Percentiles rank a stretch among this genome's conserved stretches.
Conservation (phyloP, 2,113 vertebrate genomes). For the Elephas maximus region DNA sequence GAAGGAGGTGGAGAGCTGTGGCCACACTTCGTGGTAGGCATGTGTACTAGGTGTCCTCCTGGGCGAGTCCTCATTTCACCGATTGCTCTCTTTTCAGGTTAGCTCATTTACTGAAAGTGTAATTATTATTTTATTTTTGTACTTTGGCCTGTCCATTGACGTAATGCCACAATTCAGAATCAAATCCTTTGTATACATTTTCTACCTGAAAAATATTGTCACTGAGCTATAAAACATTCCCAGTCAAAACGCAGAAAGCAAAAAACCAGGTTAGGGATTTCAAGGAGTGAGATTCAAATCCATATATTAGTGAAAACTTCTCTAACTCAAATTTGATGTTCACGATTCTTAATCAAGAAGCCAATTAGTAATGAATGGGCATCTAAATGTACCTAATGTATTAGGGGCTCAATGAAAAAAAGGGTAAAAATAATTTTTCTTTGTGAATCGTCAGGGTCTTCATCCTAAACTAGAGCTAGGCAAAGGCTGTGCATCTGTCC, state of each 20-base stretch:
- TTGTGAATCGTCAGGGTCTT: slow-evolving; percentile 42
- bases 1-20: not conserved
- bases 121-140: slow-evolving; percentile 19
- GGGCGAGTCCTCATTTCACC: not conserved
- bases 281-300: slow-evolving; percentile 44
- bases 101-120: slow-evolving; percentile 4
- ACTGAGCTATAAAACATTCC: slow-evolving; percentile 7
- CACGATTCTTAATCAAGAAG: slow-evolving; percentile 43
- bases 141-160: not conserved
- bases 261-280: not conserved
- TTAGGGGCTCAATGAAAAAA: not conserved
- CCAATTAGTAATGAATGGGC: not conserved
- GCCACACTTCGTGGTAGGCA: not conserved
- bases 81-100: not conserved
- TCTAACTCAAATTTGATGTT: slow-evolving; percentile 13
- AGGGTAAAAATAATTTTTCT: slow-evolving; percentile 27
- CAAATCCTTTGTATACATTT: slow-evolving; percentile 36
- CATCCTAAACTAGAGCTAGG: not conserved
- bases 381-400: not conserved
- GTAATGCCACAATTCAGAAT: not conserved
- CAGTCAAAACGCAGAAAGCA: slow-evolving; percentile 4
- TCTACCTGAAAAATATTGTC: not conserved
- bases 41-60: not conserved
- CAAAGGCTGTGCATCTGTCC: not conserved
- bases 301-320: not conserved